Evolutionary conservation across 2,797 vertebrate species (phyloP).

Genomic region (Urophycis tenuis): DNA sequence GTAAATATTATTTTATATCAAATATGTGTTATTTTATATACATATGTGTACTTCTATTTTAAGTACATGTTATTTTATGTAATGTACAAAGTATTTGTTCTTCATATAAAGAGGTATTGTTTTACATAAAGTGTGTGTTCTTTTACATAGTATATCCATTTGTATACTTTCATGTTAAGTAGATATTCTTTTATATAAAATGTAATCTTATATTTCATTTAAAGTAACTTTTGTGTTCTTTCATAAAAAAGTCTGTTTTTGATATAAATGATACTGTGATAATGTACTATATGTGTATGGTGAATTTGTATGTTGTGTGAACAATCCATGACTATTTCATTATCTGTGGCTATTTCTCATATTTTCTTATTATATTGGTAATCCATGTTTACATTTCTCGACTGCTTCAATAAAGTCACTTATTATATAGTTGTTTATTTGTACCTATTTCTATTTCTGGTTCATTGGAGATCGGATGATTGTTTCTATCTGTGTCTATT

Average conservation of each 20-base stretch:
- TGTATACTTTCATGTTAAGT: neutral
- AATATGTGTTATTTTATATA: neutral
- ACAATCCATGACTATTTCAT: conserved; percentile 4
- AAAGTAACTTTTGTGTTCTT: neutral
- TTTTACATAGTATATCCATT: neutral
- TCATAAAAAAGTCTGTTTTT: conserved; percentile 30
- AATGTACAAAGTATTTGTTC: neutral
- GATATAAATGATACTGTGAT: conserved; percentile 67
- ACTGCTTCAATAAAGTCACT: conserved; percentile 16
- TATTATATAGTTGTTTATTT: neutral
- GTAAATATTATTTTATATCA: neutral
- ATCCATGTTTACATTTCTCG: conserved; percentile 51
- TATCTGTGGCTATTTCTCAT: conserved; percentile 38
- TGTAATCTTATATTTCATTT: neutral
- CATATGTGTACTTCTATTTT: neutral
- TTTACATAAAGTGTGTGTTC: neutral
- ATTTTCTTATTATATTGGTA: conserved; percentile 40
- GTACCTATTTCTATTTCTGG: no score
- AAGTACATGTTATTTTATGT: conserved; percentile 46
- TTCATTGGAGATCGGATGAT: no score
- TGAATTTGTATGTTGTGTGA: conserved; percentile 45
- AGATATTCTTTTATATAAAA: neutral
- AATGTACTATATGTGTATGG: conserved; percentile 40
- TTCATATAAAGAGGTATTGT: neutral
- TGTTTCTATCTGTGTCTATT: conserved; percentile 27